phyloP scores from a whole-genome alignment of 2,888 invertebrate genomes.

The Andrena dorsata region DNA sequence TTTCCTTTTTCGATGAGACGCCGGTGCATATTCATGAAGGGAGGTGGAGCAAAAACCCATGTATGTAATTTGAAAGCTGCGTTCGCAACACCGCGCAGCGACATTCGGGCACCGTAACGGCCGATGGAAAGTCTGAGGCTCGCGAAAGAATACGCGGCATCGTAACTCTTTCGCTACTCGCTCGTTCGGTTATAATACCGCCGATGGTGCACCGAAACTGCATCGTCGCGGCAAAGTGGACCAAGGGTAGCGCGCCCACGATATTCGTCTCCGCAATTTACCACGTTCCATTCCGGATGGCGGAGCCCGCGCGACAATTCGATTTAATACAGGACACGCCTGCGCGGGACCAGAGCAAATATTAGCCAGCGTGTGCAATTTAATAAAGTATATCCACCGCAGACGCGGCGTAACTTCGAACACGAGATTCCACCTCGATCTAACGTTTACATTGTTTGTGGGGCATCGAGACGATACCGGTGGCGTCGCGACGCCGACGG shows the following conservation, averaged over 20 bases:
- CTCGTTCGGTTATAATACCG: neutral
- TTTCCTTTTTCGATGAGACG: slow-evolving; percentile 46
- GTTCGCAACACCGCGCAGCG: slow-evolving; percentile 1
- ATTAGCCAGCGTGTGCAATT: slow-evolving; percentile 65
- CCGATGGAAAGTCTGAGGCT: slow-evolving; percentile 17
- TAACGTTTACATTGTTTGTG: slow-evolving; percentile 69
- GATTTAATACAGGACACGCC: slow-evolving; percentile 53
- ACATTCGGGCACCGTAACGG: slow-evolving; percentile 37
- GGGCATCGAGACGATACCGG: slow-evolving; percentile 61
- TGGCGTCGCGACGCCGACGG: slow-evolving; percentile 33
- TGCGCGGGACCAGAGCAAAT: slow-evolving; percentile 58
- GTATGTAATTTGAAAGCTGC: slow-evolving; percentile 48
- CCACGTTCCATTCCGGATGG: neutral
- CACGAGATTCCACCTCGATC: slow-evolving; percentile 60
- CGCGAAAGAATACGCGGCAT: neutral
- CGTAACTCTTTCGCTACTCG: neutral
- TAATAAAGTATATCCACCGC: slow-evolving; percentile 68
- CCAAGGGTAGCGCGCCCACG: slow-evolving; percentile 21
- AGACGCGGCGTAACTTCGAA: slow-evolving; percentile 50
- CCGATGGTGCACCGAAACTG: neutral
- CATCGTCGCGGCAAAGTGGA: neutral
- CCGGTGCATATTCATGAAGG: slow-evolving; percentile 53
- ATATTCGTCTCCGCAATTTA: slow-evolving; percentile 10
- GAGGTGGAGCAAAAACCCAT: slow-evolving; percentile 40
- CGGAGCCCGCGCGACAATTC: slow-evolving; percentile 30